These are phyloP conservation scores for Forbesichthys papilliferus DNA, from an alignment of 2,113 vertebrate species.

Conservation along the genomic window DNA sequence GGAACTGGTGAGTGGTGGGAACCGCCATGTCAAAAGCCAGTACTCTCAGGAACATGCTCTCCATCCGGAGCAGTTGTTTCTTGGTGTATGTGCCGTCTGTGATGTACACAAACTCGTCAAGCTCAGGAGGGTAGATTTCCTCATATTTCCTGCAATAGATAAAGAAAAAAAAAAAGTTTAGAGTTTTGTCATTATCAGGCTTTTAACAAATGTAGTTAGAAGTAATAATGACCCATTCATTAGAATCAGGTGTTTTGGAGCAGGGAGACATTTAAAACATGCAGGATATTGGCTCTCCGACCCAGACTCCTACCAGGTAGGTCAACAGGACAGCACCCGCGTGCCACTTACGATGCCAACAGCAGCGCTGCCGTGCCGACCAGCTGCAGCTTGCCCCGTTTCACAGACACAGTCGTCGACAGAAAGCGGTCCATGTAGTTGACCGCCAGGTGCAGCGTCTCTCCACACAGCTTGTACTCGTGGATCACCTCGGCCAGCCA, in stretches of 20 bases:
- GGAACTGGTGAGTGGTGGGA: slow-evolving; percentile 95
- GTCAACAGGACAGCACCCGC: too few relatives aligned
- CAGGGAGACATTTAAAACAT: too few relatives aligned
- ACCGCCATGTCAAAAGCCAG: slow-evolving; percentile 95
- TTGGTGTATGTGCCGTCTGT: slow-evolving; percentile 98
- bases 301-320: too few relatives aligned
- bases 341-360: slow-evolving; percentile 89
- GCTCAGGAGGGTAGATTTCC: slow-evolving; percentile 98
- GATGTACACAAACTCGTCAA: slow-evolving; percentile 98
- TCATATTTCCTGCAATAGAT: slow-evolving; percentile 88
- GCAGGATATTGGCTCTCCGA: too few relatives aligned
- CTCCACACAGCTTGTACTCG: slow-evolving; percentile 96
- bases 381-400: slow-evolving; percentile 95
- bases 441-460: slow-evolving; percentile 93
- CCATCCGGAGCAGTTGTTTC: slow-evolving; percentile 97
- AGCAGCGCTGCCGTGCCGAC: slow-evolving; percentile 98
- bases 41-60: slow-evolving; percentile 95
- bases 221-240: too few relatives aligned
- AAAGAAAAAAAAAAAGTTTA: too few relatives aligned
- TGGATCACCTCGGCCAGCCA: slow-evolving; percentile 99
- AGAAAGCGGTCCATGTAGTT: slow-evolving; percentile 99
- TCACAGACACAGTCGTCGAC: slow-evolving; percentile 92
- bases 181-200: too few relatives aligned
- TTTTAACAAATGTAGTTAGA: too few relatives aligned
- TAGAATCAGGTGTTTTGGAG: too few relatives aligned